Evolutionary conservation across 1,140 invertebrate genomes (phyloP).

Genomic region (Drosophila albomicans): DNA sequence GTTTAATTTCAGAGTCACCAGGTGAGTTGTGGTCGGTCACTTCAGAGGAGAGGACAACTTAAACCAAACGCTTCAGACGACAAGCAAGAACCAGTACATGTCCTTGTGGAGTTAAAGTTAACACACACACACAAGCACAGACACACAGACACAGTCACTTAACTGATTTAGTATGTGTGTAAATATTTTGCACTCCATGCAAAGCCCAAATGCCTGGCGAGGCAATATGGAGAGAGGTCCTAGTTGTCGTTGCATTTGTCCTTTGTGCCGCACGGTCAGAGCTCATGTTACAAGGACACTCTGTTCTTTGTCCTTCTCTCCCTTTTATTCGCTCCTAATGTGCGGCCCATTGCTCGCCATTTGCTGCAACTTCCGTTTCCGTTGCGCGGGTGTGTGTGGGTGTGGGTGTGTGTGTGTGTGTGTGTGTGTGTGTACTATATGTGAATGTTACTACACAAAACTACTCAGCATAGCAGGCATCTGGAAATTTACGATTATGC

Average conservation of each 20-base stretch:
- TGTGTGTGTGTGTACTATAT: constrained; percentile 20
- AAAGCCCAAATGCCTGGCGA: constrained; percentile 40
- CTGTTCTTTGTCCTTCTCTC: constrained; percentile 24
- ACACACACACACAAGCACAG: constrained; percentile 2
- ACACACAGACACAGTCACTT: constrained; percentile 14
- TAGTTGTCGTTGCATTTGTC: constrained; percentile 53
- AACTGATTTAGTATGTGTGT: constrained; percentile 78
- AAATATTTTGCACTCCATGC: constrained; percentile 75
- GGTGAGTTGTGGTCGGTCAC: neutral
- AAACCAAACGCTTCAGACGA: neutral
- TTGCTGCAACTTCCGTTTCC: constrained; percentile 80
- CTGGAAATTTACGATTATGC: constrained; percentile 71
- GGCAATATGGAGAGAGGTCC: constrained; percentile 55
- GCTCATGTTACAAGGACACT: constrained; percentile 69
- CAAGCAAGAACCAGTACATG: neutral
- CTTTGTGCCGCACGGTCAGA: constrained; percentile 61
- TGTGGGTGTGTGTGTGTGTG: neutral
- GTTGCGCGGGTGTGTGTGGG: constrained; percentile 24
- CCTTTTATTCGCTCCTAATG: constrained; percentile 5
- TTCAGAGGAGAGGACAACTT: neutral
- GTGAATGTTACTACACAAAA: constrained; percentile 27
- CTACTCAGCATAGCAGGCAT: constrained; percentile 60
- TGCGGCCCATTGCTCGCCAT: constrained; percentile 63
- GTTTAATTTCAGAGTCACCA: neutral
- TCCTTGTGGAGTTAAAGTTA: constrained; percentile 3